A percentile compares a stretch with the other conserved stretches of the same genome.
Evolutionary conservation across 2,888 invertebrate species (phyloP).

Genomic region (Drosophila neutralis): DNA sequence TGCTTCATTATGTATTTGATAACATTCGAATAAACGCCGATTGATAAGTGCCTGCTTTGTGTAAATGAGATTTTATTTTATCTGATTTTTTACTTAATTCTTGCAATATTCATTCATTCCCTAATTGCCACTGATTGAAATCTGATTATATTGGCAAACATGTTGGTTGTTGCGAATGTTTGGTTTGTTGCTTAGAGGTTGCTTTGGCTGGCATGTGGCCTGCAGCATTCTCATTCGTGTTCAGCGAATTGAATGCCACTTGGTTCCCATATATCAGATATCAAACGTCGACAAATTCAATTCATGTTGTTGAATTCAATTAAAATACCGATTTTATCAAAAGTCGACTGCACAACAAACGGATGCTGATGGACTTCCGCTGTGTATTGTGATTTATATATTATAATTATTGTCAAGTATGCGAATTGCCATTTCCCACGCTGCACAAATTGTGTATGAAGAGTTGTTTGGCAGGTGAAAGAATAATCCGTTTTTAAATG

Average conservation of each 20-base stretch:
- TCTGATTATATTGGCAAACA: not conserved
- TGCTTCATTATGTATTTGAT: not conserved
- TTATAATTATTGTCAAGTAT: not conserved
- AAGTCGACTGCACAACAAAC: constrained; percentile 8
- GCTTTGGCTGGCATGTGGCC: constrained; percentile 20
- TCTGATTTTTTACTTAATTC: constrained; percentile 1
- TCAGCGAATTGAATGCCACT: constrained; percentile 61
- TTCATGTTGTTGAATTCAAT: constrained; percentile 69
- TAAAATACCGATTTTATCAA: constrained; percentile 70
- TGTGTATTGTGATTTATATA: not conserved
- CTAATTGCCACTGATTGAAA: constrained; percentile 8
- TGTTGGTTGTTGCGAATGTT: constrained; percentile 5
- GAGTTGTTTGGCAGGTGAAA: not conserved
- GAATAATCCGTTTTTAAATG: not conserved
- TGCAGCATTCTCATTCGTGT: constrained; percentile 42
- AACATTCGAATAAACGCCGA: not conserved
- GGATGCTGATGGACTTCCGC: not conserved
- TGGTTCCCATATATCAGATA: not conserved
- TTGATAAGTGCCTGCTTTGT: not conserved
- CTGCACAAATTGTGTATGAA: not conserved
- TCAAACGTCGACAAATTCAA: constrained; percentile 53
- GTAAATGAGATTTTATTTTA: not conserved
- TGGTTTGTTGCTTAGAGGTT: constrained; percentile 22
- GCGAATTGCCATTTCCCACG: not conserved
- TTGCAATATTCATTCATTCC: constrained; percentile 24